These are phyloP conservation scores for Stigmatopora argus DNA, from an alignment of 2,113 vertebrate species.

Conservation along the genomic window DNA sequence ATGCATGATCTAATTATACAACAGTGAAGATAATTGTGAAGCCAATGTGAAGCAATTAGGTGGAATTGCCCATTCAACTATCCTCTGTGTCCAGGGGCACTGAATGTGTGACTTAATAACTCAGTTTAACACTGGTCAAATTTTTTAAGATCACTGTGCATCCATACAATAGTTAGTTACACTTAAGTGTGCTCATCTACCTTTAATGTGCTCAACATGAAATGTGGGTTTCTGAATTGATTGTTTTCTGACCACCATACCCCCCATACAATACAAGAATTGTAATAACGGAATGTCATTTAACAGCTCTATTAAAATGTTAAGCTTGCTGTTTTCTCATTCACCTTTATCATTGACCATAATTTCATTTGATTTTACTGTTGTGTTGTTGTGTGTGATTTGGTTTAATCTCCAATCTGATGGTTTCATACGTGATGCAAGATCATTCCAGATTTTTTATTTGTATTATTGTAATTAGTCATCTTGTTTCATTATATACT, in stretches of 20 bases:
- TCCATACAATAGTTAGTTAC: background rate
- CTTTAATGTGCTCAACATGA: constrained; percentile 1
- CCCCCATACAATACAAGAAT: background rate
- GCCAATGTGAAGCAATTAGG: background rate
- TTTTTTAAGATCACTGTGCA: constrained; percentile 29
- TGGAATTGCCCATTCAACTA: background rate
- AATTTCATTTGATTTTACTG: background rate
- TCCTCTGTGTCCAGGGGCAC: background rate
- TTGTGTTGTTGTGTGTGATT: constrained; percentile 1
- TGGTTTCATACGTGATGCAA: constrained; percentile 12
- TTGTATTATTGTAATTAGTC: constrained; percentile 20
- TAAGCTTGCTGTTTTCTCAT: constrained; percentile 7
- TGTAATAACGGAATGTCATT: background rate
- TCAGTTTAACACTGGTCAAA: background rate
- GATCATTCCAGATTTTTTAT: constrained; percentile 28
- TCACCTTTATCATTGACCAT: background rate
- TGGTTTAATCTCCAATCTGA: constrained; percentile 11
- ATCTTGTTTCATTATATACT: constrained; percentile 4
- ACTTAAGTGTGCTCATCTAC: too few species aligned
- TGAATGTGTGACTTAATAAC: background rate
- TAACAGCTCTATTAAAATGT: background rate
- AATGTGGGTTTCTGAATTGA: background rate
- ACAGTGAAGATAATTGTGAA: background rate
- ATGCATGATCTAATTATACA: background rate
- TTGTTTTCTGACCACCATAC: constrained; percentile 3